Evolutionary conservation across 2,113 vertebrate genomes (phyloP).

Genomic region (Ancistrus triradiatus): DNA sequence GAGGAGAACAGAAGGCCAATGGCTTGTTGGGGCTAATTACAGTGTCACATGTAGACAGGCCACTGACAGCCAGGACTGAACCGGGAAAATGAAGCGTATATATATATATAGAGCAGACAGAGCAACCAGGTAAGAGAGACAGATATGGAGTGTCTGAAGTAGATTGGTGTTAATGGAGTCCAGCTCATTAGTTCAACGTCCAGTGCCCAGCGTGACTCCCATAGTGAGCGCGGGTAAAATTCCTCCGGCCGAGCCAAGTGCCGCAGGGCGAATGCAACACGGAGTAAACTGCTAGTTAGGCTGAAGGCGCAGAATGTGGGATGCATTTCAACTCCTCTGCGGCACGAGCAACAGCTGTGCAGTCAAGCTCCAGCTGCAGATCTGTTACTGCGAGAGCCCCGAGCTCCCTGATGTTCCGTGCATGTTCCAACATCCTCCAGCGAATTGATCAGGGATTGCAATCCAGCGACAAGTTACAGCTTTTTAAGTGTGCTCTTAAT

Average conservation of each 20-base stretch:
- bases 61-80: slow-evolving; percentile 13
- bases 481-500: too few species aligned
- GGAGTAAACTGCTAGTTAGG: slow-evolving; percentile 28
- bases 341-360: slow-evolving; percentile 28
- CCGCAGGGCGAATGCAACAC: slow-evolving; percentile 12
- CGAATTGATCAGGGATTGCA: too few species aligned
- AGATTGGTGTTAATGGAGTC: slow-evolving; percentile 28
- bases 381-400: neutral
- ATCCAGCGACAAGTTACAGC: too few species aligned
- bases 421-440: too few species aligned
- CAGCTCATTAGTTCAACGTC: slow-evolving; percentile 32
- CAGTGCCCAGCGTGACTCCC: slow-evolving; percentile 10
- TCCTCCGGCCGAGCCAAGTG: slow-evolving; percentile 27
- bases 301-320: slow-evolving; percentile 22
- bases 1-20: slow-evolving; percentile 22
- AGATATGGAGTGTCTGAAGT: neutral
- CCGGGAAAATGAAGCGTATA: neutral
- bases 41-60: slow-evolving; percentile 37
- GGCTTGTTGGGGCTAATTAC: slow-evolving; percentile 41
- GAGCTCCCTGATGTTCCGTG: neutral
- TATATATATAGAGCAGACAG: too few species aligned
- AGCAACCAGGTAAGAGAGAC: neutral
- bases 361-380: slow-evolving; percentile 29
- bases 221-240: slow-evolving; percentile 25
- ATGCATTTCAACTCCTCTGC: slow-evolving; percentile 36